Conservation (phyloP, 1,140 invertebrate genomes). For the Trichogramma pretiosum region DNA sequence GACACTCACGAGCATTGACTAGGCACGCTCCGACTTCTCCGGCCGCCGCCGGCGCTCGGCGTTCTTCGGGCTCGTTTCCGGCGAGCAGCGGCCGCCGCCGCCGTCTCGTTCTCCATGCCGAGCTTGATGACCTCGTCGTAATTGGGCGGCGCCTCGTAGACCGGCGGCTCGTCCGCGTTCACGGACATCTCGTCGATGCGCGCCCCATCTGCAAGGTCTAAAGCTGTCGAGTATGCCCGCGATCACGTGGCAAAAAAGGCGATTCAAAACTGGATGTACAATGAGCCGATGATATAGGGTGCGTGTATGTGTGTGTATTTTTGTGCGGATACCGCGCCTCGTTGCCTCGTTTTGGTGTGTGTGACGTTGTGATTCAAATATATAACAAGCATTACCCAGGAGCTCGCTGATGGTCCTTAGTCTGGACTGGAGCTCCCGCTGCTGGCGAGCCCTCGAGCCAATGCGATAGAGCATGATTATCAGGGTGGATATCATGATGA, state of each 20-base stretch:
- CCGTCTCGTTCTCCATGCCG: constrained; percentile 32
- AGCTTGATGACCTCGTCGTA: constrained; percentile 62
- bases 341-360: neutral
- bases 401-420: constrained; percentile 60
- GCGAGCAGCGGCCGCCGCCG: constrained; percentile 22
- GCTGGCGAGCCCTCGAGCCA: constrained; percentile 52
- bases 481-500: constrained; percentile 54
- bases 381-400: constrained; percentile 48
- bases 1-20: constrained; percentile 30
- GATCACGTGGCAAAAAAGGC: constrained; percentile 20
- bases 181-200: constrained; percentile 49
- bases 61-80: constrained; percentile 18
- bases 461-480: constrained; percentile 57
- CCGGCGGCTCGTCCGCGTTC: constrained; percentile 56
- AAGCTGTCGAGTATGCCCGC: constrained; percentile 31
- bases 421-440: constrained; percentile 56
- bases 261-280: too few relatives aligned
- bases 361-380: neutral
- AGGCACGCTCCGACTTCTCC: constrained; percentile 24
- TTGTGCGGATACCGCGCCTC: too few relatives aligned
- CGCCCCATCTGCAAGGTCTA: constrained; percentile 41
- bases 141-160: constrained; percentile 61
- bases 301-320: too few relatives aligned
- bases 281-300: neutral
- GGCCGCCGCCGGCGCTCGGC: constrained; percentile 1